Evolutionary conservation across 2,888 invertebrate genomes (phyloP), one percentile per base, ranked within the genome.

Genomic region (Sinhomidia bicolor): DNA sequence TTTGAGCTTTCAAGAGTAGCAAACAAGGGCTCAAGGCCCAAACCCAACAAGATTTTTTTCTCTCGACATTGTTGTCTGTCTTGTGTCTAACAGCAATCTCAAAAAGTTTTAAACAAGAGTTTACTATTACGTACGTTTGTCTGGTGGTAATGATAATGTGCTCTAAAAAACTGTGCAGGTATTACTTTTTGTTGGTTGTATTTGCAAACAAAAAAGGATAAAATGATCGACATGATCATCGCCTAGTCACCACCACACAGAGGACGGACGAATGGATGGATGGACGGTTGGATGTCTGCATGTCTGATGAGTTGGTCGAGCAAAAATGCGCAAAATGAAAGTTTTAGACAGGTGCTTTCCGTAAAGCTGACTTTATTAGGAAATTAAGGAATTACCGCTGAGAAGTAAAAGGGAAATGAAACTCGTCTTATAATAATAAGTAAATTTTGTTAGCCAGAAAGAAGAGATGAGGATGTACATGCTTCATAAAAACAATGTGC

Each of bases 331-430:
- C 74, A 74, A 83, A 82, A 83, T 74, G 83, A 83, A 83, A 83
- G 83, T 74, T 82, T n/a, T 71, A 60, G 71, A 83, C 83, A 74
- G 83, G 60, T 47, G 60, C 81, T 65, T 83, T 71, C 32, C 57
- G 74, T 83, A 83, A 83, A 83, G 74, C 83, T 82, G 74, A 74
- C 71, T 83, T 83, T 83, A 83, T 83, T 83, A 82, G 82, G 82
- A 68, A 76, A n/a, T n/a, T n/a, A n/a, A 47, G 20, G 47, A 82
- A 47, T 41, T 83, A 60, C 83, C 57, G 83, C 83, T 71, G 74
- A 41, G 83, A 60, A 57, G 62, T 62, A 68, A 76, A 84, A 76
- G 41, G 44, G 60, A 84, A 76, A 54, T 78, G 78, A 78, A 78
- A 76, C 74, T 60, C 9, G 84, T 57, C 84, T 84, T 74, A 57